Conservation (phyloP, 2,797 vertebrate species). For the Miichthys miiuy region DNA sequence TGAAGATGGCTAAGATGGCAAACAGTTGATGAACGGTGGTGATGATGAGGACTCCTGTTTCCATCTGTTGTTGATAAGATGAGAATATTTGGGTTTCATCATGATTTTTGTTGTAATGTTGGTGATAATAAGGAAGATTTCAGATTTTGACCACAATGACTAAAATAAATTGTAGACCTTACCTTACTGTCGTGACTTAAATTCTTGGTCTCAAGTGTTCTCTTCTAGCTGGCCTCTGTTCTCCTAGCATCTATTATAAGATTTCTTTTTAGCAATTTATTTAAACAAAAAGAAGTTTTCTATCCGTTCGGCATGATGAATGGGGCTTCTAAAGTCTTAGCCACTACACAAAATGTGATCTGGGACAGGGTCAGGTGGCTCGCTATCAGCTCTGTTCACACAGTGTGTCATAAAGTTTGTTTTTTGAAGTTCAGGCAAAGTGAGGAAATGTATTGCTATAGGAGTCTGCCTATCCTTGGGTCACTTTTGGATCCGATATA, state of each 20-base stretch:
- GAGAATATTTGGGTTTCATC: not conserved
- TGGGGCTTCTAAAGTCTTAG: not conserved
- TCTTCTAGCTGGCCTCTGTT: not conserved
- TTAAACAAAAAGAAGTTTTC: not conserved
- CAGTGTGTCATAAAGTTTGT: too few species aligned
- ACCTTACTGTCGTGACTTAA: slow-evolving; percentile 16
- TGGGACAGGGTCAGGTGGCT: too few species aligned
- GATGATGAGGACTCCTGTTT: slow-evolving; percentile 10
- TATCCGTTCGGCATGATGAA: not conserved
- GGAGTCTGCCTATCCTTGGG: too few species aligned
- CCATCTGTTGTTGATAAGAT: not conserved
- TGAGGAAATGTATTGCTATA: too few species aligned
- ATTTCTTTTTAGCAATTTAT: not conserved
- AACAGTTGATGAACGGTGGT: slow-evolving; percentile 4
- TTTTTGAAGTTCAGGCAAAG: too few species aligned
- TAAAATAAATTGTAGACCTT: slow-evolving; percentile 60
- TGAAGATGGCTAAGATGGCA: slow-evolving; percentile 34
- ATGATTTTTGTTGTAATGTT: slow-evolving; percentile 39
- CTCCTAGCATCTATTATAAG: not conserved
- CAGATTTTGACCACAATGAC: slow-evolving; percentile 49
- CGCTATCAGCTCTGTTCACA: too few species aligned
- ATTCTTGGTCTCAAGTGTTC: not conserved
- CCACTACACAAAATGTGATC: too few species aligned
- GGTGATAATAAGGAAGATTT: slow-evolving; percentile 38
- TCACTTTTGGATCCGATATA: too few species aligned